Evolutionary conservation across 1,140 invertebrate genomes (phyloP).

Genomic region (Cydia amplana): DNA sequence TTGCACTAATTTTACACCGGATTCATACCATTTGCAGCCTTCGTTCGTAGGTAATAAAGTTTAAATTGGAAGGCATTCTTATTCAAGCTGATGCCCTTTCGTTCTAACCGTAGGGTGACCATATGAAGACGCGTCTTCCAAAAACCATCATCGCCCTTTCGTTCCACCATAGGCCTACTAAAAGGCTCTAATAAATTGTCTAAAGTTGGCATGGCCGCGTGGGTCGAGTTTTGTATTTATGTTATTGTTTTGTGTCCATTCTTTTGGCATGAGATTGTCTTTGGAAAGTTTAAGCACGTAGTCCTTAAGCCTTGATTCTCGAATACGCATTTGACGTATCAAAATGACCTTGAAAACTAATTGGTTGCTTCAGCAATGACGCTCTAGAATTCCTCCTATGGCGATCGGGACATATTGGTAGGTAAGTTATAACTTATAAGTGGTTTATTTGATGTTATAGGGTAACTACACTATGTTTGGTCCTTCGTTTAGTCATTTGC

Average conservation of each 20-base stretch:
- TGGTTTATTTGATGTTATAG: too few species aligned
- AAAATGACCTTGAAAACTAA: too few species aligned
- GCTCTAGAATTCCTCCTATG: too few species aligned
- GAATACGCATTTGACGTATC: too few species aligned
- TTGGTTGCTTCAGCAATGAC: too few species aligned
- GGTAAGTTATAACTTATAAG: too few species aligned
- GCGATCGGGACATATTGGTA: too few species aligned
- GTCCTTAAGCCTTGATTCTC: not conserved
- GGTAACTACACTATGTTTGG: too few species aligned
- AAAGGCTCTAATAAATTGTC: not conserved
- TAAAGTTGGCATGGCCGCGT: not conserved
- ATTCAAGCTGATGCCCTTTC: not conserved
- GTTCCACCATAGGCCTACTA: not conserved
- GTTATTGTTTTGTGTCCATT: slow-evolving; percentile 27
- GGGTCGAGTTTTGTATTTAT: slow-evolving; percentile 10
- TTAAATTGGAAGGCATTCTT: not conserved
- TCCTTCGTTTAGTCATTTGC: too few species aligned
- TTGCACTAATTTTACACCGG: not conserved
- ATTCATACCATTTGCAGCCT: not conserved
- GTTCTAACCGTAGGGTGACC: not conserved
- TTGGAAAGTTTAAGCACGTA: slow-evolving; percentile 5
- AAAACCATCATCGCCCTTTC: not conserved
- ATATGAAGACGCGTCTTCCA: not conserved
- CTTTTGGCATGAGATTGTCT: not conserved
- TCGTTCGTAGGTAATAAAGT: not conserved